Evolutionary conservation across 2,797 vertebrate genomes (phyloP), one percentile per base, ranked within the genome.

Genomic region (Thripadectes ignobilis): DNA sequence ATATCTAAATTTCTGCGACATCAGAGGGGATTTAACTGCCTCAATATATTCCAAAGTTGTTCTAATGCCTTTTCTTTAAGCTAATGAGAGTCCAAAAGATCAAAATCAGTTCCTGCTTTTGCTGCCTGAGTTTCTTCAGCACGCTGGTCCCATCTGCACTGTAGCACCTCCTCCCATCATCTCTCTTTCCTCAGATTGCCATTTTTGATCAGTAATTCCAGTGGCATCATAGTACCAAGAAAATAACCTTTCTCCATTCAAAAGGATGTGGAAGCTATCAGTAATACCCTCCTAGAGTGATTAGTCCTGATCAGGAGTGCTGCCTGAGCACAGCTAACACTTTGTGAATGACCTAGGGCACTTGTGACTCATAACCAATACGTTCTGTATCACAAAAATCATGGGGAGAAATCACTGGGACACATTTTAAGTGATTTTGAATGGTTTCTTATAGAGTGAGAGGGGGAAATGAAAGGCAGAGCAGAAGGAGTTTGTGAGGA

Each of bases 171-270:
- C 51, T 88, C 49, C 48, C 21, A 48, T 91, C 84, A 55, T 68
- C 54, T 91, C 41, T 36, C 68, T 89, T 92, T 91, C 46, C 55
- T 93, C 62, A 84, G 48, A 83, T 73, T 84, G 66, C n/a, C 63
- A 61, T 46, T 83, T 89, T 74, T 93, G 91, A 93, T 92, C 79
- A 89, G 77, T 75, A 92, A 52, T 88, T 92, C 73, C 46, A 54
- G 55, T 45, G 21, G 46, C 81, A 61, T 62, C 4, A 0, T 71
- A 65, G 32, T 66, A 55, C 27, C 32, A 79, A 85, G 68, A 80
- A 94, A 91, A 85, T 57, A 82, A 45, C 68, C 49, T 83, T 77
- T 17, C 14, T 74, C 39, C 65, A 12, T 91, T 69, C 57, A 85
- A 45, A 87, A 85, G 43, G 58, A 30, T 49, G 58, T 77, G 17